These are phyloP conservation scores for Diachasma alloeum DNA, from an alignment of 1,140 invertebrate species.

Conservation along the genomic window DNA sequence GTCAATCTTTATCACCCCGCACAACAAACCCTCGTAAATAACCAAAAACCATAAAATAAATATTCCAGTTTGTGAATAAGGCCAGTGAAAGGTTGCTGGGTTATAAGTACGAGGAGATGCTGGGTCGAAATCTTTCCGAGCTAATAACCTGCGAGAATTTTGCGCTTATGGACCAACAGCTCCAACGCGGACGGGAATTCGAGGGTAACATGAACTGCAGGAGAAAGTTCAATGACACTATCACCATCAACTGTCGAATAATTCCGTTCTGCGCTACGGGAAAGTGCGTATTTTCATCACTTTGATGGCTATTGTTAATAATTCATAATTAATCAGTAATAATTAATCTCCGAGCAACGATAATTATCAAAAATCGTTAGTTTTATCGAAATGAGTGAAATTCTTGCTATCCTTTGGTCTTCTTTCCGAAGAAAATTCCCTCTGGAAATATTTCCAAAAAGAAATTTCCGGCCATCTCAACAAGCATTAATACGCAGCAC, in stretches of 20 bases:
- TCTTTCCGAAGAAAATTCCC: too few relatives aligned
- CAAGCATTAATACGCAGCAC: too few relatives aligned
- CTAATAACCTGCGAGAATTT: conserved; percentile 70
- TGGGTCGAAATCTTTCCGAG: conserved; percentile 75
- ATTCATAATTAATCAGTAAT: neutral
- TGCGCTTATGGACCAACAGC: conserved; percentile 70
- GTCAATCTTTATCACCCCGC: too few relatives aligned
- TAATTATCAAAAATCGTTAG: too few relatives aligned
- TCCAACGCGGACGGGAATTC: conserved; percentile 83
- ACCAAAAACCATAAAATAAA: conserved; percentile 27
- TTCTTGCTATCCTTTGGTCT: too few relatives aligned
- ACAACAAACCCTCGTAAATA: neutral
- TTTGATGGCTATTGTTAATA: too few relatives aligned
- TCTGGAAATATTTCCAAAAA: too few relatives aligned
- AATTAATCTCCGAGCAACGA: too few relatives aligned
- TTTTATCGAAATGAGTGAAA: neutral
- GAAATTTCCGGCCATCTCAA: too few relatives aligned
- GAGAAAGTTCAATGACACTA: conserved; percentile 81
- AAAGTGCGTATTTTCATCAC: conserved; percentile 59
- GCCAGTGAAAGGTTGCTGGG: conserved; percentile 80
- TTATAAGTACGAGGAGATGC: conserved; percentile 77
- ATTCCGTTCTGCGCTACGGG: conserved; percentile 74
- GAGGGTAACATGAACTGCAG: conserved; percentile 84
- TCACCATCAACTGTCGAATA: conserved; percentile 80
- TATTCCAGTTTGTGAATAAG: conserved; percentile 80